Evolutionary conservation across 2,888 invertebrate species (phyloP).

Genomic region (Monoplex corrugatus): DNA sequence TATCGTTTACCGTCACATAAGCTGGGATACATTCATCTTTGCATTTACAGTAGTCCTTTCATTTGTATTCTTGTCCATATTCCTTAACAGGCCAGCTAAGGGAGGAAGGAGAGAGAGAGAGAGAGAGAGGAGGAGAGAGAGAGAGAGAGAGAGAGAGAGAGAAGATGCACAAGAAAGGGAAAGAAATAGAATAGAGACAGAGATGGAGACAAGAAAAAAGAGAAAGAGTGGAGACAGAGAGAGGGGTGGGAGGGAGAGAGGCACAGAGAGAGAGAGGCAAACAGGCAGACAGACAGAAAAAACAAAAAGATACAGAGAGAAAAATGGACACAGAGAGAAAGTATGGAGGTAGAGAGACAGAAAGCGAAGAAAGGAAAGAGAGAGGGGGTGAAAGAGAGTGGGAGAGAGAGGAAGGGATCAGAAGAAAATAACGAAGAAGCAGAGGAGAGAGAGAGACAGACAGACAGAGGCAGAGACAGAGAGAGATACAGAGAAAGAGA

Average conservation of each 20-base stretch:
- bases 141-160: slow-evolving; percentile 18
- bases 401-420: slow-evolving; percentile 1
- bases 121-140: not conserved
- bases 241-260: too few species aligned
- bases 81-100: too few species aligned
- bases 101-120: slow-evolving; percentile 15
- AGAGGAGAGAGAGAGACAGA: not conserved
- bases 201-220: slow-evolving; percentile 16
- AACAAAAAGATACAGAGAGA: not conserved
- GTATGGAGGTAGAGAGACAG: not conserved
- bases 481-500: too few species aligned
- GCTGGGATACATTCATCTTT: too few species aligned
- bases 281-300: not conserved
- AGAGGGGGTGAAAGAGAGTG: slow-evolving; percentile 38
- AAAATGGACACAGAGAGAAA: not conserved
- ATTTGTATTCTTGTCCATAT: too few species aligned
- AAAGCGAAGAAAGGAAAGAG: not conserved
- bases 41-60: too few species aligned
- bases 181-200: not conserved
- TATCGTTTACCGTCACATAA: too few species aligned
- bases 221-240: too few species aligned
- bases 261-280: not conserved
- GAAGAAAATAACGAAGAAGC: not conserved
- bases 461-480: not conserved
- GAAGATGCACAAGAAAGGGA: not conserved